Percentiles rank a stretch among this genome's conserved stretches.
Conservation (phyloP, 2,888 invertebrate species). For the Tyria jacobaeae region DNA sequence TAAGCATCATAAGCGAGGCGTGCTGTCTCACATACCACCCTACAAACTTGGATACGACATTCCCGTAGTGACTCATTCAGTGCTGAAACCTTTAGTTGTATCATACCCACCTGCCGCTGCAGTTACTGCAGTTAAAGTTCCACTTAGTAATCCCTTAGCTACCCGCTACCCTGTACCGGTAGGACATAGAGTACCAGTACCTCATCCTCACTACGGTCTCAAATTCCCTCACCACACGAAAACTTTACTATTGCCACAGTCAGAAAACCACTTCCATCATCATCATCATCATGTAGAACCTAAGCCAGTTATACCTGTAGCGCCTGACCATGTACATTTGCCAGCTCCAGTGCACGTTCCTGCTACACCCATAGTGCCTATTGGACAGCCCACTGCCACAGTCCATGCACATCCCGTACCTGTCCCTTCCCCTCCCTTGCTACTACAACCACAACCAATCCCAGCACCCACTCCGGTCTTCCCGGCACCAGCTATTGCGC, state of each 20-base stretch:
- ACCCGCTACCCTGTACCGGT: slow-evolving; percentile 69
- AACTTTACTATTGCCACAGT: slow-evolving; percentile 61
- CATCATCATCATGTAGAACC: slow-evolving; percentile 79
- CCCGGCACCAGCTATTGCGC: slow-evolving; percentile 51
- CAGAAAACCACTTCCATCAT: slow-evolving; percentile 78
- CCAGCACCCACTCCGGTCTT: slow-evolving; percentile 52
- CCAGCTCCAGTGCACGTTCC: slow-evolving; percentile 55
- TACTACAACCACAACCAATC: slow-evolving; percentile 52
- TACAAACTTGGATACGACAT: slow-evolving; percentile 83
- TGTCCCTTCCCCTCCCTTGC: slow-evolving; percentile 58
- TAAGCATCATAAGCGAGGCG: slow-evolving; percentile 78
- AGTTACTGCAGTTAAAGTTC: slow-evolving; percentile 79
- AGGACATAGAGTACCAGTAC: slow-evolving; percentile 71
- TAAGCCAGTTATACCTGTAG: slow-evolving; percentile 68
- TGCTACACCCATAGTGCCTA: slow-evolving; percentile 59
- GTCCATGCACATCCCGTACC: slow-evolving; percentile 65
- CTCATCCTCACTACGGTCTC: slow-evolving; percentile 74
- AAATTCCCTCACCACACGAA: slow-evolving; percentile 73
- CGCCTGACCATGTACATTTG: slow-evolving; percentile 56
- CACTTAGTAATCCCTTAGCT: slow-evolving; percentile 66
- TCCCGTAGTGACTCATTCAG: slow-evolving; percentile 79
- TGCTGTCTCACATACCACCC: slow-evolving; percentile 74
- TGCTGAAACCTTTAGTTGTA: slow-evolving; percentile 80
- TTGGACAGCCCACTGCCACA: slow-evolving; percentile 60
- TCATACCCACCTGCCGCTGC: slow-evolving; percentile 80